These are phyloP conservation scores for Hydrolagus affinis DNA, from an alignment of 2,113 vertebrate genomes.

Conservation along the genomic window DNA sequence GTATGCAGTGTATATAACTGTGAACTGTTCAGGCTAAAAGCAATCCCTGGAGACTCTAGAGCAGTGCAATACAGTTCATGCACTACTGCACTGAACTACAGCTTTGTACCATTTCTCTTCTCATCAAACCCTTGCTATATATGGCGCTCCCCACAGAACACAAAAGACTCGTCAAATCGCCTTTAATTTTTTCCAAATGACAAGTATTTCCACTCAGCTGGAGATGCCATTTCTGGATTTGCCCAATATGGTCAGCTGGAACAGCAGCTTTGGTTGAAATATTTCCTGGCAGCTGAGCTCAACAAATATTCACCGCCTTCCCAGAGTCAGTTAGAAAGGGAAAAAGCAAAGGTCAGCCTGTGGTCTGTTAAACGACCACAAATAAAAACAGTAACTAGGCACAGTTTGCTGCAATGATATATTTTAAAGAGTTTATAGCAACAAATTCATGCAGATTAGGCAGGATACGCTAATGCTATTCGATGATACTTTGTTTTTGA, in stretches of 20 bases:
- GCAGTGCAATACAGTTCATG: no score
- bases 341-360: background rate
- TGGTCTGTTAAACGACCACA: background rate
- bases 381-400: background rate
- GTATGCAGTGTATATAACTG: no score
- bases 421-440: background rate
- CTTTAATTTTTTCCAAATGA: slow-evolving; percentile 4
- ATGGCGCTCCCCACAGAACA: background rate
- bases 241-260: slow-evolving; percentile 2
- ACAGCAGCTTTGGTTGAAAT: background rate
- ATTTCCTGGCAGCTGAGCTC: background rate
- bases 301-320: slow-evolving; percentile 2
- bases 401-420: background rate
- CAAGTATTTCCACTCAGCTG: background rate
- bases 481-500: no score
- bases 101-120: no score
- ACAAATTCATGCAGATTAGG: no score
- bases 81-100: no score
- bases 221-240: background rate
- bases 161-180: background rate
- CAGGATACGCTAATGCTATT: no score
- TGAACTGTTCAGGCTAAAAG: no score
- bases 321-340: background rate
- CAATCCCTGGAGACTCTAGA: no score
- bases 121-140: background rate